Evolutionary conservation across 2,888 invertebrate genomes (phyloP), one percentile per base, ranked within the genome.

Genomic region (Temnothorax rugatulus): DNA sequence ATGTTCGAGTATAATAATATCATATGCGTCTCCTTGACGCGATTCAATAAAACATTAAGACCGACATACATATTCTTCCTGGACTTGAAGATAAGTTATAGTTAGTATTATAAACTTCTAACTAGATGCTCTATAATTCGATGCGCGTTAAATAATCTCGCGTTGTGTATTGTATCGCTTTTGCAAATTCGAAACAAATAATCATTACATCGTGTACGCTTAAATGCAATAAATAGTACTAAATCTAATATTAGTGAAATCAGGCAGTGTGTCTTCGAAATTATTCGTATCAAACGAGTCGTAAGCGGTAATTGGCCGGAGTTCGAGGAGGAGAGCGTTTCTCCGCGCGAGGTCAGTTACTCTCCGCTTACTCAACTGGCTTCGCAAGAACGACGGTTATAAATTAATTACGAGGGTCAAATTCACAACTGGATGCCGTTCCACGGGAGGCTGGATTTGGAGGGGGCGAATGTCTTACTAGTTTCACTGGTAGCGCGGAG

Each of bases 381-480:
- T 86, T 86, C 82, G 85, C 87, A 87, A 91, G 90, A 90, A 89
- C 86, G 82, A 69, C 86, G 88, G 91, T 93, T 92, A 92, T 93
- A 92, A 93, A 93, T 94, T 93, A 94, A 94, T 94, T 93, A 93
- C 91, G 87, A 91, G 93, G 93, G 93, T 93, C 91, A 91, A 92
- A 92, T 93, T 92, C 91, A 77, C 89, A 89, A 92, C 91, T 87
- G 88, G 89, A 86, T 89, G 88, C 85, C 91, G 75, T 87, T 91
- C 86, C 87, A 82, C 61, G 83, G 64, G 85, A 8, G 8, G 0
- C 69, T 84, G 82, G 84, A 86, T 85, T 61, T 61, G 84, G 77
- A 61, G 86, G 85, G 15, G 15, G 47, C 76, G 89, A 87, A 90
- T 90, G 91, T 93, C 93, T 93, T 93, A 90, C 91, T 88, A 91